These are phyloP conservation scores for Drosophila eugracilis DNA, from an alignment of 1,140 invertebrate genomes.

Conservation along the genomic window DNA sequence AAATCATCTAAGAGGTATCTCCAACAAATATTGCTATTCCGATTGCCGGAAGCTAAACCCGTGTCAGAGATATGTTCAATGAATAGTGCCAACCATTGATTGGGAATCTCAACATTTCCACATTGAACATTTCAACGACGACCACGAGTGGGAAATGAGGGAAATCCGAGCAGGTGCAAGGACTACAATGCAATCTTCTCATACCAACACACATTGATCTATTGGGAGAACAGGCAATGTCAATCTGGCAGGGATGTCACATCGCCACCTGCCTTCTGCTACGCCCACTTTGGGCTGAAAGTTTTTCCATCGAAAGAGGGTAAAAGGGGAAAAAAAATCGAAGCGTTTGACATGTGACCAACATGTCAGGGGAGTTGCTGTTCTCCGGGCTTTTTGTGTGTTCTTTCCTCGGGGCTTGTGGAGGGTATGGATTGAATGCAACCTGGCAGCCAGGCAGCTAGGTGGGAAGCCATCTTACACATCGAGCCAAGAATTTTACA, in stretches of 20 bases:
- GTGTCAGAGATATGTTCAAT: conserved; percentile 14
- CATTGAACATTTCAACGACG: conserved; percentile 18
- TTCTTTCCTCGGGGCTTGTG: conserved; percentile 11
- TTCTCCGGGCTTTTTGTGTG: conserved; percentile 1
- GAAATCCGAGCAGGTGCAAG: conserved; percentile 36
- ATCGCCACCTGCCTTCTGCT: background rate
- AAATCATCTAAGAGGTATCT: conserved; percentile 3
- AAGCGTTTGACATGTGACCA: conserved; percentile 71
- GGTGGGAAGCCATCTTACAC: conserved; percentile 23
- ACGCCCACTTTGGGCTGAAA: conserved; percentile 5
- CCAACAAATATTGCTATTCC: conserved; percentile 23
- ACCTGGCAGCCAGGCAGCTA: conserved; percentile 6
- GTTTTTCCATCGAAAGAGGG: conserved; percentile 35
- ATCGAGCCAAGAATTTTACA: conserved; percentile 16
- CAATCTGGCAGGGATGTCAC: conserved; percentile 39
- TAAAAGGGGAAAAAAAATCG: conserved; percentile 40
- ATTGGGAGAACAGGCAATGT: conserved; percentile 30
- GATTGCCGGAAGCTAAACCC: conserved; percentile 19
- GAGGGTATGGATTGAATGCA: conserved; percentile 7
- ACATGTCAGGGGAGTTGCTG: conserved; percentile 47
- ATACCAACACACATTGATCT: conserved; percentile 15
- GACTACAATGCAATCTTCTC: conserved; percentile 39
- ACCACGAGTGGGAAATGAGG: conserved; percentile 3
- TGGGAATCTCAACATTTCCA: conserved; percentile 38
- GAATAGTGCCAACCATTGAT: conserved; percentile 36